A percentile compares a stretch with the other conserved stretches of the same genome.
Evolutionary conservation across 2,888 invertebrate species (phyloP).

Genomic region (Cephus rjabovi): DNA sequence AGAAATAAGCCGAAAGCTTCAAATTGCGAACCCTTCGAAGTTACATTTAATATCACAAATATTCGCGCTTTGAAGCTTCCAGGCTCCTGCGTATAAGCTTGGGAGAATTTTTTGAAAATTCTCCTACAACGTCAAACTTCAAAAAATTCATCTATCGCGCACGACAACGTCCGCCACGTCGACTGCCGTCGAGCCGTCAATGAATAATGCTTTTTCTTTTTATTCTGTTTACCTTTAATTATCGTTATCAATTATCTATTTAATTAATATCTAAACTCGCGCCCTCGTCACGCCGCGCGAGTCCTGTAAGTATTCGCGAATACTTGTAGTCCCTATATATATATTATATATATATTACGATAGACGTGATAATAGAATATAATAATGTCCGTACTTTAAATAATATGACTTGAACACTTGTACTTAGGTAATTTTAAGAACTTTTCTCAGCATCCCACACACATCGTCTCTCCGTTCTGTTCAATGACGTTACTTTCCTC

Average conservation of each 20-base stretch:
- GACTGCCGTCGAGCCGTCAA: too few relatives aligned
- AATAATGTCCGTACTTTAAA: slow-evolving; percentile 14
- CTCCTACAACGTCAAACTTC: not conserved
- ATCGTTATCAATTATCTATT: not conserved
- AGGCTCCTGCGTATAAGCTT: slow-evolving; percentile 4
- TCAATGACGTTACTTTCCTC: not conserved
- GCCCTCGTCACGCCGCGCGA: not conserved
- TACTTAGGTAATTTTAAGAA: slow-evolving; percentile 25
- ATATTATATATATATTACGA: not conserved
- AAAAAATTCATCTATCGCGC: not conserved
- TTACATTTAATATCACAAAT: slow-evolving; percentile 33
- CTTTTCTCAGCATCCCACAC: not conserved
- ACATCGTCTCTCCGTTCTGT: not conserved
- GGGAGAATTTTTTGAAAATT: not conserved
- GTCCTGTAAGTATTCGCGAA: not conserved
- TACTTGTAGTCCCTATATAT: not conserved
- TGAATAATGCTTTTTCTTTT: too few relatives aligned
- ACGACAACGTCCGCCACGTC: not conserved
- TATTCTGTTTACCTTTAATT: too few relatives aligned
- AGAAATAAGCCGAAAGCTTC: slow-evolving; percentile 1
- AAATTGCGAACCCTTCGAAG: slow-evolving; percentile 8
- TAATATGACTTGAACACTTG: slow-evolving; percentile 31
- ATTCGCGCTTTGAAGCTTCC: slow-evolving; percentile 32
- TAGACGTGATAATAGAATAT: slow-evolving; percentile 7
- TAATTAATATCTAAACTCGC: not conserved